These are phyloP conservation scores for Agrochola lychnidis DNA, from an alignment of 2,888 invertebrate genomes.

Conservation along the genomic window DNA sequence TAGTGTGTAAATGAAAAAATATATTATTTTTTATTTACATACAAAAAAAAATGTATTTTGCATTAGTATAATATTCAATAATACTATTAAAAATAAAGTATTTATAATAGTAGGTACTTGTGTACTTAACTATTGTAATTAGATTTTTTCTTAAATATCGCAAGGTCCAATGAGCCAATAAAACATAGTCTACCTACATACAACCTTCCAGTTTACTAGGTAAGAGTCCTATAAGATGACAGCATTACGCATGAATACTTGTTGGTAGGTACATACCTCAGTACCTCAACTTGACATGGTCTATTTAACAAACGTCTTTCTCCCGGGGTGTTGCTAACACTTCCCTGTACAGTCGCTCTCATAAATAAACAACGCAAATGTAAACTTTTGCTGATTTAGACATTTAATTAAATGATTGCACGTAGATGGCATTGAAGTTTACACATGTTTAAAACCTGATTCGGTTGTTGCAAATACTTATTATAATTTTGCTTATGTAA, in stretches of 20 bases:
- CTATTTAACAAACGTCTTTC: constrained; percentile 58
- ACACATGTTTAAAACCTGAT: constrained; percentile 41
- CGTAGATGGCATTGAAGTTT: constrained; percentile 8
- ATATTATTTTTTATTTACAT: too few relatives aligned
- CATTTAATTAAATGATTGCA: constrained; percentile 7
- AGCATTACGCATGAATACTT: constrained; percentile 27
- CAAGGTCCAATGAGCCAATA: neutral
- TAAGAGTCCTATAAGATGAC: constrained; percentile 5
- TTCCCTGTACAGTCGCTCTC: constrained; percentile 47
- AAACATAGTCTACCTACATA: neutral
- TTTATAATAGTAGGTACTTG: neutral
- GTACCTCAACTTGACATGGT: constrained; percentile 49
- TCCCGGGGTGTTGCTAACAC: constrained; percentile 53
- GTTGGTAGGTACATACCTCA: constrained; percentile 21
- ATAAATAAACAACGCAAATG: constrained; percentile 17
- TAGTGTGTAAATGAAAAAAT: too few relatives aligned
- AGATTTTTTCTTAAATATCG: neutral
- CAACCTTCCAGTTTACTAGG: neutral
- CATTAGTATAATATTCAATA: too few relatives aligned
- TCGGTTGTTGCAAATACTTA: constrained; percentile 10
- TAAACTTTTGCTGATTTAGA: neutral
- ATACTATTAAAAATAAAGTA: neutral
- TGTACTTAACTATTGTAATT: neutral
- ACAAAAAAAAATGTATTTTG: too few relatives aligned
- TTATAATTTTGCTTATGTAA: constrained; percentile 42